Conservation (phyloP, 2,113 vertebrate species). For the Myotis davidii region DNA sequence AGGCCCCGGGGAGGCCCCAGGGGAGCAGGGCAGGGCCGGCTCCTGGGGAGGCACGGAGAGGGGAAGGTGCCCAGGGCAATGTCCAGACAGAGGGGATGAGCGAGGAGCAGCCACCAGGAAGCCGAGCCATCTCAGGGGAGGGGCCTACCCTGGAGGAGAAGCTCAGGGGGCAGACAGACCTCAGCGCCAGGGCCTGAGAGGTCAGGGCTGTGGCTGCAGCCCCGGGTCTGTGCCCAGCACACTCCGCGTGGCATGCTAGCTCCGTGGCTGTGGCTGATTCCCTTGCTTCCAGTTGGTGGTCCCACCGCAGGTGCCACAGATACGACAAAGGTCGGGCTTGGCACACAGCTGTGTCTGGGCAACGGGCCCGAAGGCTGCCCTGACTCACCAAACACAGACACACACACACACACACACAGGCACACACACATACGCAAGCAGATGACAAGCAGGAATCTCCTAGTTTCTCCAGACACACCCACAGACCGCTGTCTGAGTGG, state of each 20-base stretch:
- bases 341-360: background rate
- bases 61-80: background rate
- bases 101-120: background rate
- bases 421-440: background rate
- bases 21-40: too few species aligned
- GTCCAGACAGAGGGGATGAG: background rate
- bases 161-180: background rate
- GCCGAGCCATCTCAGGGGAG: background rate
- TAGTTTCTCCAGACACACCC: background rate
- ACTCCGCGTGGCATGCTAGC: background rate
- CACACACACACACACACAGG: background rate
- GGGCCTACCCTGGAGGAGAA: background rate
- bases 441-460: background rate
- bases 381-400: background rate
- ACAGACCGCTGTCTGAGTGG: rapidly evolving
- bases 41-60: background rate
- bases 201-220: background rate
- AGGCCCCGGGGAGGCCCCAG: background rate
- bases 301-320: background rate
- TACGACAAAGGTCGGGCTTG: background rate
- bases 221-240: background rate
- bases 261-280: background rate
- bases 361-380: too few species aligned
- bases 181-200: background rate
- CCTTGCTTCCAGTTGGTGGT: background rate